Evolutionary conservation across 2,797 vertebrate genomes (phyloP), one percentile per base, ranked within the genome.

Genomic region (Bucorvus abyssinicus): DNA sequence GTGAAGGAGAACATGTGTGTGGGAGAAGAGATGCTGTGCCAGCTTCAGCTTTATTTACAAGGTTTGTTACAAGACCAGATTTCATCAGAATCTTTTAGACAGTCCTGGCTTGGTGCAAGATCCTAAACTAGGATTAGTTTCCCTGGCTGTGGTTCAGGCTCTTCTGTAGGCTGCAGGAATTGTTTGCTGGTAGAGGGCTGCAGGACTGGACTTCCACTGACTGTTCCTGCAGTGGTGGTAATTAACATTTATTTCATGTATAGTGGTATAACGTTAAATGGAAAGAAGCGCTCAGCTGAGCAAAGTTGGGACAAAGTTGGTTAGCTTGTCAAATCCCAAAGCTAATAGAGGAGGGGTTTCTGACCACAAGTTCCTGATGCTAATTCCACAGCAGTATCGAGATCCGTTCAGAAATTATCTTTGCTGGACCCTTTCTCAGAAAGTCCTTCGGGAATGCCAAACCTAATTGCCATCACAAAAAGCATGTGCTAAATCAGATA

Each of bases 31-130:
- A 61, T 61, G 50, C 20, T 0, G 42, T 73, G 90, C 88, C 90
- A 89, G 70, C n/a, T 93, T 84, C 83, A 75, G 87, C 65, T 94
- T 86, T 94, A 65, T 91, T 95, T 93, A 84, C 79, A 69, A 73
- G 76, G 76, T 82, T 94, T 38, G 44, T 76, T 81, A 89, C 82
- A 73, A 59, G 89, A 65, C 55, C 85, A 88, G 73, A 88, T 94
- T 91, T 96, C 10, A 23, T 57, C 63, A 29, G 73, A 45, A 38
- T 4, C 1, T 60, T 97, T 95, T 74, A 91, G 75, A 71, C 75
- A 45, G 71, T 65, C 22, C 57, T 88, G 87, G 30, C 57, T 92
- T 40, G 52, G 75, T 67, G 47, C 40, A 78, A 23, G 64, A 55
- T 64, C 69, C 38, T 34, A 76, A 65, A 60, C n/a, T 45, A 9